phyloP scores from a whole-genome alignment of 35 echinoderm and acorn worm genomes.

The Hemicentrotus pulcherrimus region DNA sequence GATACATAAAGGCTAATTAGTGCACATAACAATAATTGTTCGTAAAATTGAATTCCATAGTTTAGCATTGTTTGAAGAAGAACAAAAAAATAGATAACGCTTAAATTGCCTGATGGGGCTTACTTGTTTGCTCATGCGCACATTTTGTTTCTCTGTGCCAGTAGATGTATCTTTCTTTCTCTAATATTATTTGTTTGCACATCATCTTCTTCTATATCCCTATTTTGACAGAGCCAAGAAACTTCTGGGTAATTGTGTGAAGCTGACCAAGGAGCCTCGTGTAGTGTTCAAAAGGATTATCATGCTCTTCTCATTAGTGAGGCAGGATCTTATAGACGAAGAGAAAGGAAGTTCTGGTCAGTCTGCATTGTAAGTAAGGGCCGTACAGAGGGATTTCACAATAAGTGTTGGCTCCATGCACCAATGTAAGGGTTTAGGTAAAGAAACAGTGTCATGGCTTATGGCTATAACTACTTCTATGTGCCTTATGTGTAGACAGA shows the following conservation, averaged over 20 bases:
- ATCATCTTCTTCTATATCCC: not conserved
- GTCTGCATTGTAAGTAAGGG: constrained; percentile 77
- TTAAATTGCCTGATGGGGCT: too few relatives aligned
- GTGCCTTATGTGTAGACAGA: too few relatives aligned
- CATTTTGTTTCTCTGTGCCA: not conserved
- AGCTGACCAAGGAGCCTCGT: constrained; percentile 67
- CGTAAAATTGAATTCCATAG: too few relatives aligned
- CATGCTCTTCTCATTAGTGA: constrained; percentile 77
- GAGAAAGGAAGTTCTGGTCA: constrained; percentile 79
- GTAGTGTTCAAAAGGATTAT: constrained; percentile 75
- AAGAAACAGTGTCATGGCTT: not conserved
- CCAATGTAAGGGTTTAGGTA: not conserved
- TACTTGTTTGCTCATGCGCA: not conserved
- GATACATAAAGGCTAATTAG: too few relatives aligned
- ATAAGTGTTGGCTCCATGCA: not conserved
- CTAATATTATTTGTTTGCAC: not conserved
- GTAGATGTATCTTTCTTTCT: not conserved
- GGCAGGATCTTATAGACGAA: constrained; percentile 77
- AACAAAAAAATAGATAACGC: too few relatives aligned
- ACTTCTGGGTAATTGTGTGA: constrained; percentile 70
- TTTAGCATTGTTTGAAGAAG: too few relatives aligned
- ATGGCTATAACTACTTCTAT: not conserved
- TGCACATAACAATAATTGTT: too few relatives aligned
- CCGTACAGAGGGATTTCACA: not conserved
- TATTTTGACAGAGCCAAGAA: constrained; percentile 70